Evolutionary conservation across 2,113 vertebrate species (phyloP), one percentile per base, ranked within the genome.

Genomic region (Lycaon pictus): DNA sequence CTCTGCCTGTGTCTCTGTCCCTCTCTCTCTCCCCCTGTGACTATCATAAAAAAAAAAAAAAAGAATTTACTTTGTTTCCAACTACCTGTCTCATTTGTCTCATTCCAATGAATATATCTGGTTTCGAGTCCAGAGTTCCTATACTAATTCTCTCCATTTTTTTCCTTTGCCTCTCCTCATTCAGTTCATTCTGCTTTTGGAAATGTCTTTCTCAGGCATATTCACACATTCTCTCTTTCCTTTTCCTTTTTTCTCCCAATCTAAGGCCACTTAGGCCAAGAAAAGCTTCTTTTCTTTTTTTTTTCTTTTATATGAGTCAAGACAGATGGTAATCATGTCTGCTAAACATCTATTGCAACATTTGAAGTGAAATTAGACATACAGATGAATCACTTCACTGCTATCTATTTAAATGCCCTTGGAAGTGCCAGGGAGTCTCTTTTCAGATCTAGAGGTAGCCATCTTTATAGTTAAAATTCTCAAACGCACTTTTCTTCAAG

Each of bases 281-380:
- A 74, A 83, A 96, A 35, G 16, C 60, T 93, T 19, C 19, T 89
- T 80, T 90, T 53, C 9, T 16, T 20, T 82, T 35, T n/a, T 72
- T 81, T 43, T 37, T 53, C 7, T 72, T 27, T 95, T n/a, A 60
- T 62, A 65, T 83, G 20, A 91, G 23, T 92, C 63, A 74, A 96
- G 90, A 71, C 27, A 94, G 43, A 93, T n/a, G 17, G 9, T 35
- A 94, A 95, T 74, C 29, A 35, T 80, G 15, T n/a, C 90, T 67
- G 3, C n/a, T 92, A 79, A 89, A 93, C 86, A 92, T 63, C 80
- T 90, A 58, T 27, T 88, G n/a, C 22, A 95, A 79, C 3, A 67
- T 80, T 86, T 62, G 22, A 92, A 74, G 72, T 90, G 53, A 92
- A 88, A 74, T 96, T 90, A 96, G 29, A 84, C 13, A 43, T 83